phyloP scores from a whole-genome alignment of 2,113 vertebrate genomes.

The Sterrhoptilus dennistouni region DNA sequence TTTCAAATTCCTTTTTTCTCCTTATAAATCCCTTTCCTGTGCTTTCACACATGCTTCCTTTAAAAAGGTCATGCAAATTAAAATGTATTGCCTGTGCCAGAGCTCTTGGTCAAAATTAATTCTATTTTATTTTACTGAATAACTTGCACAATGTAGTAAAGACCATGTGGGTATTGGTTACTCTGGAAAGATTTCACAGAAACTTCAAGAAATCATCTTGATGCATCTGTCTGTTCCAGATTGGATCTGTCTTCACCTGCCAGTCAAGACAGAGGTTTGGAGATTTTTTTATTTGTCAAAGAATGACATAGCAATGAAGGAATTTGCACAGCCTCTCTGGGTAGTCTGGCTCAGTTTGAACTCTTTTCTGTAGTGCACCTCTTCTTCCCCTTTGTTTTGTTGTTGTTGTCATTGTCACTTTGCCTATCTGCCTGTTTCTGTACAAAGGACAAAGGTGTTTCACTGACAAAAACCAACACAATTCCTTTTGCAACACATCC shows the following conservation, averaged over 20 bases:
- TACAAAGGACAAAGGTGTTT: not conserved
- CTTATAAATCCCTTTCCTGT: not conserved
- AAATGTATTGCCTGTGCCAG: not conserved
- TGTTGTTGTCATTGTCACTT: not conserved
- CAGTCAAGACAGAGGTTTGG: not conserved
- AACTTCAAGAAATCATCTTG: not conserved
- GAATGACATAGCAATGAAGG: not conserved
- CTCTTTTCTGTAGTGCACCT: not conserved
- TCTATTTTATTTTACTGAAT: not conserved
- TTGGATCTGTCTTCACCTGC: not conserved
- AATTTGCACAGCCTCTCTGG: not conserved
- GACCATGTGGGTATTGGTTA: rapidly evolving
- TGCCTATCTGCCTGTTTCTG: not conserved
- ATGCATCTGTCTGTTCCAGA: not conserved
- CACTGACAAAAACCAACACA: not conserved
- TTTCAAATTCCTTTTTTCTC: not conserved
- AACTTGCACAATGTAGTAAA: not conserved
- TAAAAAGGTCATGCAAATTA: not conserved
- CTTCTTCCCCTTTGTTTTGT: not conserved
- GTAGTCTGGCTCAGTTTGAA: not conserved
- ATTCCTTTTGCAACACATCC: not conserved
- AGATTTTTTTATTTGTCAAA: not conserved
- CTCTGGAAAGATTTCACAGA: not conserved
- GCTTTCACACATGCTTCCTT: not conserved
- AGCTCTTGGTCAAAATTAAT: not conserved